Evolutionary conservation across 1,140 invertebrate genomes (phyloP), one percentile per base, ranked within the genome.

Genomic region (Anoplolepis gracilipes): DNA sequence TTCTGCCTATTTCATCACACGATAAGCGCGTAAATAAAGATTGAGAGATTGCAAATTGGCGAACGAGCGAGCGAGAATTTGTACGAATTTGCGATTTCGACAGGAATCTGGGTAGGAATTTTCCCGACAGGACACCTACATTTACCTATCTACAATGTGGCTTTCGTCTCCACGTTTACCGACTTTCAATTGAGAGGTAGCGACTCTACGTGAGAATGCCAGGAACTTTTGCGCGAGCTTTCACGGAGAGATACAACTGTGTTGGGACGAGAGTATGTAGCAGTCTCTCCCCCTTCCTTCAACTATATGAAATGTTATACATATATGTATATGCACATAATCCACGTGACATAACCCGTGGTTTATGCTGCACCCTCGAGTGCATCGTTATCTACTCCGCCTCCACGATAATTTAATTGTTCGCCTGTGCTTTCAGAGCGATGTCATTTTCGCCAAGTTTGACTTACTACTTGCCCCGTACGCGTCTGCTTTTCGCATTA

Each of bases 341-440:
- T 88, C 87, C 72, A 77, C 69, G 46, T 57, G 69, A 72, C 84
- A 85, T 86, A 88, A 88, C 72, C 81, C 67, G 70, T 82, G 88
- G 88, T 90, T 90, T 90, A 90, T 90, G 88, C 85, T 87, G 72
- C 89, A 89, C 77, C 46, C 88, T 87, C 81, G 88, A 89, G 88
- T 88, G 88, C 89, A 90, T 90, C 88, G 84, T 90, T 90, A 90
- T 86, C 88, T 73, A 87, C 89, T 87, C 67, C 61, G 73, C 69
- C 65, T 79, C 59, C 67, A 84, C 82, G 89, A 90, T 90, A 90
- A 90, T 90, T 90, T 90, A 90, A 86, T 90, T 90, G 88, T 79
- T 85, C 85, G 79, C 49, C 81, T 67, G 87, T 69, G 81, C 88
- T 61, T 25, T 70, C 67, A 73, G 84, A 78, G 77, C 46, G 79